Evolutionary conservation across 2,113 vertebrate species (phyloP), one percentile per base, ranked within the genome.

Genomic region (Thryonomys swinderianus): DNA sequence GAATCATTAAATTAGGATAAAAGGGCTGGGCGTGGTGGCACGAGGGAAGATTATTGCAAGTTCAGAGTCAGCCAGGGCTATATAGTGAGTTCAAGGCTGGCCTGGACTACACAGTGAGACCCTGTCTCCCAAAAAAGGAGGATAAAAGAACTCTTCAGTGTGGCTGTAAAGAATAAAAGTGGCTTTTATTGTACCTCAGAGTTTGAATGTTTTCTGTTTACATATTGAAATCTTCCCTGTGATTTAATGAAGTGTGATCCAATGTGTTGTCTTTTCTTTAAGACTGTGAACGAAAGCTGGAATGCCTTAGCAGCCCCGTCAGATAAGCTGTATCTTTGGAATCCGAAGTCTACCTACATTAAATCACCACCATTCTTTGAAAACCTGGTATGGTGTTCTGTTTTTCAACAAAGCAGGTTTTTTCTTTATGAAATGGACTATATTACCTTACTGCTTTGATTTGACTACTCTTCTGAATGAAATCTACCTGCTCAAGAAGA

Each of bases 311-410:
- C 98, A 20, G 99, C 99, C 83, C 98, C 99, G 1, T 98, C 99
- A 81, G 99, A 99, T 85, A 99, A 99, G 91, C 98, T 99, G 0
- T 99, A 99, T 85, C 97, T 98, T 84, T 99, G 99, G 99, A 99
- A 99, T 96, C 98, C 98, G 66, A 98, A 99, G 37, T 99, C 99
- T 32, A 99, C 99, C 0, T 99, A 99, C 92, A 99, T 99, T 98
- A 99, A 99, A 96, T 99, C 99, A 32, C 99, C 99, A 0, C 99
- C 99, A 0, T 99, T 99, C 98, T 99, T 99, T 92, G 98, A 99
- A 90, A 99, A 98, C 89, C 98, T 99, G 99, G 99, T 99, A 98
- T 0, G 97, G 96, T n/a, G 7, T 25, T 0, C 73, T 62, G 27
- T 64, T 93, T 64, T 4, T 42, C 89, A 95, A 94, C n/a, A 42